Base-by-base conservation (phyloP, 2,888 invertebrate species). In the Mellilla xanthometata region DNA sequence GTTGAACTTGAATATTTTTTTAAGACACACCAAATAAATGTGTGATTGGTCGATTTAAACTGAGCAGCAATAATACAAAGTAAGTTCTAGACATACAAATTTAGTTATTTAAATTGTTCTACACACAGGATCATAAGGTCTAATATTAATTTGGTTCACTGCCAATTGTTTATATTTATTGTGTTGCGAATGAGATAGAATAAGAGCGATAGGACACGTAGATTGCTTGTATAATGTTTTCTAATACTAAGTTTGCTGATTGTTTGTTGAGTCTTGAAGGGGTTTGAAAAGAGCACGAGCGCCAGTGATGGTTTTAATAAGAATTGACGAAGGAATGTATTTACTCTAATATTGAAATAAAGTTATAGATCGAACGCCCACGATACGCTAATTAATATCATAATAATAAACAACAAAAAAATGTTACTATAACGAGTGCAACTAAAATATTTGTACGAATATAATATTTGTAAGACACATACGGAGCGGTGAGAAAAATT, bases 381-480 rank as follows among this genome's bases (percentile, higher is more conserved):
- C 56, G 56, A 59, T 64, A 58, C 58, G 49, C 56, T 54, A 59
- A 56, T 62, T 62, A 58, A 60, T 61, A 46, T 49, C 39, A 44
- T 34, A 55, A 60, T 56, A 60, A 59, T 48, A 51, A 57, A 62
- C 48, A 65, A 19, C 15, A 68, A 65, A 60, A 62, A 56, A 54
- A 63, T 64, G 67, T 49, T 56, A 38, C 54, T 54, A 39, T 72
- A 66, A 73, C 67, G 75, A 74, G 77, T 80, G 79, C 72, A 78
- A 75, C 68, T 79, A 68, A 72, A 69, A 6, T 19, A 5, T 5
- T 1, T 19, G 15, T 19, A 19, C 6, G 15, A 19, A n/a, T n/a
- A n/a, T n/a, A 19, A 19, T 19, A 19, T 19, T 19, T 19, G 15
- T 19, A 35, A 40, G 40, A 26, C 49, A 10, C 31, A 11, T 41